Conservation (phyloP, 2,888 invertebrate genomes). For the Drosophila subquinaria region DNA sequence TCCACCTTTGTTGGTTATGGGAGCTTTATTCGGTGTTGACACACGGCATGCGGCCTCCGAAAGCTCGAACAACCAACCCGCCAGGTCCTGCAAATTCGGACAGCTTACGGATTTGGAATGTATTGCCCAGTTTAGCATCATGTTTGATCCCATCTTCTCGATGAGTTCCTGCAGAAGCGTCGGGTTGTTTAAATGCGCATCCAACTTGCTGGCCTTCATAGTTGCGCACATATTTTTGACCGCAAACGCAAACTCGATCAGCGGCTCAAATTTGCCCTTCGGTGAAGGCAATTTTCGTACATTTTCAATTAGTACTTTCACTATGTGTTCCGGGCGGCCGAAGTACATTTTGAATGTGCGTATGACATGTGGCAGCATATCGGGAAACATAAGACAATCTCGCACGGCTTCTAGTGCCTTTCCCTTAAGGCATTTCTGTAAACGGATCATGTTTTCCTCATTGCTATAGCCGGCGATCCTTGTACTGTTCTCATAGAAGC, state of each 20-base stretch:
- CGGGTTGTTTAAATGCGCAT: not conserved
- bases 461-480: not conserved
- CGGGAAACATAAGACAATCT: too few relatives aligned
- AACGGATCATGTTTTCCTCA: not conserved
- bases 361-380: too few relatives aligned
- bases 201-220: too few relatives aligned
- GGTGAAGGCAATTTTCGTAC: too few relatives aligned
- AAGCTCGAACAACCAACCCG: not conserved
- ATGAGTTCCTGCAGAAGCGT: not conserved
- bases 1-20: not conserved
- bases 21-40: not conserved
- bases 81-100: not conserved
- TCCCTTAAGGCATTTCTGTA: not conserved
- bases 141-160: not conserved
- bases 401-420: too few relatives aligned
- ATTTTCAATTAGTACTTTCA: too few relatives aligned
- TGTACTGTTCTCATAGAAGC: not conserved
- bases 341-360: too few relatives aligned
- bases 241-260: too few relatives aligned
- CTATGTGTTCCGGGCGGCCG: too few relatives aligned
- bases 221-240: too few relatives aligned
- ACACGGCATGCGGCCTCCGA: not conserved
- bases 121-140: not conserved
- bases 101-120: not conserved
- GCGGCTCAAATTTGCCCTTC: too few relatives aligned